phyloP scores from a whole-genome alignment of 2,888 invertebrate species.

The Eupsilia transversa region DNA sequence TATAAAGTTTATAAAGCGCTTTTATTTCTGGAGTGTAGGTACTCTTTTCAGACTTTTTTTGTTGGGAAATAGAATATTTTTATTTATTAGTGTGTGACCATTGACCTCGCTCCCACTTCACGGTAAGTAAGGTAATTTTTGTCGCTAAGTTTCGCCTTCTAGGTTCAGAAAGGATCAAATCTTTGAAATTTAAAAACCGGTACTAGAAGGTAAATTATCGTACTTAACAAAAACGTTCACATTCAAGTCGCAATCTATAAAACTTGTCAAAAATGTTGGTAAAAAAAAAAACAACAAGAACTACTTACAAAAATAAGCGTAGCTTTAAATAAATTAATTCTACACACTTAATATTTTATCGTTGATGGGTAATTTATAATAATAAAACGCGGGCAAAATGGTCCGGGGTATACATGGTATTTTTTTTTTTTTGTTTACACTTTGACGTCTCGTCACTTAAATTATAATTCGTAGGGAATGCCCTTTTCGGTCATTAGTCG shows the following conservation, averaged over 20 bases:
- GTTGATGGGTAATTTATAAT: too few relatives aligned
- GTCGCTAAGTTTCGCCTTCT: neutral
- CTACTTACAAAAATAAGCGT: neutral
- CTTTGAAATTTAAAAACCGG: neutral
- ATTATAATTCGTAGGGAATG: slow-evolving; percentile 70
- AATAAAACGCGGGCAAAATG: neutral
- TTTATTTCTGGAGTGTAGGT: slow-evolving; percentile 30
- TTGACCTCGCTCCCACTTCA: neutral
- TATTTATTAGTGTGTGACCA: neutral
- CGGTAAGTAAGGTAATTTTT: neutral
- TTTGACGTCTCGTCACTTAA: slow-evolving; percentile 6
- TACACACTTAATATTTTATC: too few relatives aligned
- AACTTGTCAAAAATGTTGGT: too few relatives aligned
- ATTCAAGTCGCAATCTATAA: too few relatives aligned
- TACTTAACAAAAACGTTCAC: too few relatives aligned
- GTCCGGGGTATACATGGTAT: neutral
- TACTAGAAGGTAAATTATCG: too few relatives aligned
- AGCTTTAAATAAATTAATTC: neutral
- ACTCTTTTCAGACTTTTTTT: slow-evolving; percentile 3
- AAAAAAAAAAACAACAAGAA: too few relatives aligned
- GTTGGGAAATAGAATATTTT: neutral
- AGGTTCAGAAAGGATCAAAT: neutral
- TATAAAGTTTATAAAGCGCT: slow-evolving; percentile 35
- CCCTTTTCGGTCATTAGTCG: slow-evolving; percentile 71
- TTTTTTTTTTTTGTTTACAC: neutral